A percentile compares a stretch with the other conserved stretches of the same genome.
Evolutionary conservation across 2,797 vertebrate genomes (phyloP).

Genomic region (Dallia pectoralis): DNA sequence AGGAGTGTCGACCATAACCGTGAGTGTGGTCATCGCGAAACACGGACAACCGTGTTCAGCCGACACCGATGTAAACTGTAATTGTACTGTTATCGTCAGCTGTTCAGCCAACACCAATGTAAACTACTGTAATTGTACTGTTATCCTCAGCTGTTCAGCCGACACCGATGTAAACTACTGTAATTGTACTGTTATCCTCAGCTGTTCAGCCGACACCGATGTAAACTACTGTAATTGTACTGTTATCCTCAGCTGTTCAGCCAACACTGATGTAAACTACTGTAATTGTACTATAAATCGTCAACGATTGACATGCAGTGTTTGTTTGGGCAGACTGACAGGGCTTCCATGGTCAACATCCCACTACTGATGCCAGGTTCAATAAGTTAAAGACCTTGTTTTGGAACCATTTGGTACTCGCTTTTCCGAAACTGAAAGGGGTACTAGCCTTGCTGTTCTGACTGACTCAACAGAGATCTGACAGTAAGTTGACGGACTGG

Average conservation of each 20-base stretch:
- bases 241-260: neutral
- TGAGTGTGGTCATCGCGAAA: neutral
- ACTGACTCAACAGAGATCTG: neutral
- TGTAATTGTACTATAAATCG: no score
- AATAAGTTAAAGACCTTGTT: neutral
- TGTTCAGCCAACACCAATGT: neutral
- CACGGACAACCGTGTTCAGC: neutral
- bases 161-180: neutral
- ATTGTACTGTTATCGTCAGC: neutral
- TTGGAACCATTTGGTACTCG: no score
- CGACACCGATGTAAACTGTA: neutral
- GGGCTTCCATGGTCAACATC: neutral
- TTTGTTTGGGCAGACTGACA: neutral
- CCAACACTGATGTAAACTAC: no score
- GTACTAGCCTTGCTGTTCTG: no score
- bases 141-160: neutral
- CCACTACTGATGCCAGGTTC: neutral
- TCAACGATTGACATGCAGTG: no score
- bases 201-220: neutral
- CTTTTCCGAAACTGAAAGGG: no score
- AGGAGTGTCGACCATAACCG: neutral
- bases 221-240: neutral
- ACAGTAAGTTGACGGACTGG: neutral
- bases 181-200: neutral
- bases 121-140: neutral